These are phyloP conservation scores for Sinohyriopsis cumingii DNA, from an alignment of 2,888 invertebrate species.

Conservation along the genomic window DNA sequence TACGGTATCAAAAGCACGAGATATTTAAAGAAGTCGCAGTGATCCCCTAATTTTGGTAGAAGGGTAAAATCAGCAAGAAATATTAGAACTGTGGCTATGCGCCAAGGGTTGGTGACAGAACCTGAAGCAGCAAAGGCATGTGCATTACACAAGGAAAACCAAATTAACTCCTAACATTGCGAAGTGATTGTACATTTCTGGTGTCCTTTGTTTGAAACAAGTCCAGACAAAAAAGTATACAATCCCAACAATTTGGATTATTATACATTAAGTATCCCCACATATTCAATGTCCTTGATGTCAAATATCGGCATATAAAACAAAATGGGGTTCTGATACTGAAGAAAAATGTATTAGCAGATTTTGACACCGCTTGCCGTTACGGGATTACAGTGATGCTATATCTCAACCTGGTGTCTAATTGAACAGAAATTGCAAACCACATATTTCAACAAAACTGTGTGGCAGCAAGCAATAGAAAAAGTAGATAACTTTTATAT, in stretches of 20 bases:
- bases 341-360: too few relatives aligned
- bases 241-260: constrained; percentile 10
- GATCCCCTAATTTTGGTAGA: not conserved
- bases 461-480: too few relatives aligned
- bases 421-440: too few relatives aligned
- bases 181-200: constrained; percentile 3
- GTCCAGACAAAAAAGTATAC: constrained; percentile 25
- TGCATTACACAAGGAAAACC: not conserved
- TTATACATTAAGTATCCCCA: constrained; percentile 15
- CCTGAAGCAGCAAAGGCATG: constrained; percentile 7
- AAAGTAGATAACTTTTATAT: too few relatives aligned
- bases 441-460: too few relatives aligned
- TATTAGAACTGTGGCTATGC: constrained; percentile 12
- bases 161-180: constrained; percentile 12
- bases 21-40: not conserved
- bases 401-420: too few relatives aligned
- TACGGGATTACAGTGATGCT: too few relatives aligned
- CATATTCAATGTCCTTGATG: constrained; percentile 6
- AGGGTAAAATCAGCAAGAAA: constrained; percentile 4
- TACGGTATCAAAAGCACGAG: not conserved
- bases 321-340: too few relatives aligned
- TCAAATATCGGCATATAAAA: too few relatives aligned
- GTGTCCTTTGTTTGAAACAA: constrained; percentile 12
- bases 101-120: constrained; percentile 5
- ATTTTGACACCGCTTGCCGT: too few relatives aligned